Evolutionary conservation across 2,113 vertebrate species (phyloP).

Genomic region (Podarcis cretensis): DNA sequence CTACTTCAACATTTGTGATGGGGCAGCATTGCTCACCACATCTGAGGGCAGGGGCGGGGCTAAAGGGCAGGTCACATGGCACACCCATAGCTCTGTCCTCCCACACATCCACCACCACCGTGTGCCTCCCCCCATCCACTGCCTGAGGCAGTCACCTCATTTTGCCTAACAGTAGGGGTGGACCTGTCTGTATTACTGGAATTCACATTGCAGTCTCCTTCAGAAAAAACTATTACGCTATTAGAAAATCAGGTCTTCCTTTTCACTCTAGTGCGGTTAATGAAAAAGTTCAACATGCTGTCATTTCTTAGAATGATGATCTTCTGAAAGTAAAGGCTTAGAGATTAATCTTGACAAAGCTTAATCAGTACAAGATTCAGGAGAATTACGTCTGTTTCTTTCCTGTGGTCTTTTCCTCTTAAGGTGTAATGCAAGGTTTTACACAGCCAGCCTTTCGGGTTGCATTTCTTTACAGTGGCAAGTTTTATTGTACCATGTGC

Average conservation of each 20-base stretch:
- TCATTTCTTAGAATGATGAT: constrained; percentile 31
- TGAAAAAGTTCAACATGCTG: constrained; percentile 48
- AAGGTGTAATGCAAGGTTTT: constrained; percentile 38
- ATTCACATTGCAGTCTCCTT: background rate
- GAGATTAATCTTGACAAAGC: constrained; percentile 47
- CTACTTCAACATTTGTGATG: too few relatives aligned
- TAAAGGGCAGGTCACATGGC: background rate
- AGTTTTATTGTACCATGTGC: constrained; percentile 19
- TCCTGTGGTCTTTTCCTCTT: constrained; percentile 15
- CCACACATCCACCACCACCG: background rate
- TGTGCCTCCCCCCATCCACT: background rate
- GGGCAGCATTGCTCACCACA: too few relatives aligned
- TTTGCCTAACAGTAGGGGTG: too few relatives aligned
- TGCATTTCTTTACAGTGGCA: constrained; percentile 14
- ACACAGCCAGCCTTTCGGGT: constrained; percentile 18
- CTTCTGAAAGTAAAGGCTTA: constrained; percentile 3
- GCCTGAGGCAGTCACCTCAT: background rate
- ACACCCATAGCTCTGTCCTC: background rate
- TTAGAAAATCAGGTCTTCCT: background rate
- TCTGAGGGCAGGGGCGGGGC: background rate
- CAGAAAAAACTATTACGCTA: background rate
- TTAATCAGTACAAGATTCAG: constrained; percentile 48
- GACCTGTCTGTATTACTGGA: background rate
- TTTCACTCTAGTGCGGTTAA: background rate
- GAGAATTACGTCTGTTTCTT: constrained; percentile 44